Conservation (phyloP, 2,797 vertebrate species). For the Bradypodion ventrale region DNA sequence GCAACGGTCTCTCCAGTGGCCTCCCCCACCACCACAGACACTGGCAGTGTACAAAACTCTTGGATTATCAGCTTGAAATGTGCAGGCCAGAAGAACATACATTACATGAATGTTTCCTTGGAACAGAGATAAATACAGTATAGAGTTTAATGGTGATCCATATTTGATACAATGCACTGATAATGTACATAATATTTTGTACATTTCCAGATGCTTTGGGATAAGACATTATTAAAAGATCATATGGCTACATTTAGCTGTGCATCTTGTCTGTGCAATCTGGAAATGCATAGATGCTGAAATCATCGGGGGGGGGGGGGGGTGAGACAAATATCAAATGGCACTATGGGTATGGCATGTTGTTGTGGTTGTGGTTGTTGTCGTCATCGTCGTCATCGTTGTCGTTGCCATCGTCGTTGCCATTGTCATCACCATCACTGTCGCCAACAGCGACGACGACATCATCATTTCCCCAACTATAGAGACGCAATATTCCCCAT, state of each 20-base stretch:
- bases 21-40: too few relatives aligned
- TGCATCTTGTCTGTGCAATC: background rate
- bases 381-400: too few relatives aligned
- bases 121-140: constrained; percentile 20
- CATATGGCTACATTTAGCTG: constrained; percentile 2
- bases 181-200: constrained; percentile 6
- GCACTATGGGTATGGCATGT: background rate
- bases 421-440: too few relatives aligned
- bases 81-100: background rate
- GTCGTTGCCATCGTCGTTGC: too few relatives aligned
- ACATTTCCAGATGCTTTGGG: constrained; percentile 22
- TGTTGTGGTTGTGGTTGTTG: too few relatives aligned
- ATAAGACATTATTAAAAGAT: constrained; percentile 18
- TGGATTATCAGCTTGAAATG: background rate
- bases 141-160: constrained; percentile 9
- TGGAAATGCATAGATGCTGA: background rate
- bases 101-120: constrained; percentile 2
- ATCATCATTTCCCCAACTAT: background rate
- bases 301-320: background rate
- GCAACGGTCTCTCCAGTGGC: too few relatives aligned
- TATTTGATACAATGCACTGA: constrained; percentile 2
- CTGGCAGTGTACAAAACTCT: background rate
- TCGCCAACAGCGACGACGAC: too few relatives aligned
- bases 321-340: background rate
- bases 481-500: background rate